These are phyloP conservation scores for Peromyscus maniculatus DNA, from an alignment of 2,113 vertebrate genomes.

Conservation along the genomic window DNA sequence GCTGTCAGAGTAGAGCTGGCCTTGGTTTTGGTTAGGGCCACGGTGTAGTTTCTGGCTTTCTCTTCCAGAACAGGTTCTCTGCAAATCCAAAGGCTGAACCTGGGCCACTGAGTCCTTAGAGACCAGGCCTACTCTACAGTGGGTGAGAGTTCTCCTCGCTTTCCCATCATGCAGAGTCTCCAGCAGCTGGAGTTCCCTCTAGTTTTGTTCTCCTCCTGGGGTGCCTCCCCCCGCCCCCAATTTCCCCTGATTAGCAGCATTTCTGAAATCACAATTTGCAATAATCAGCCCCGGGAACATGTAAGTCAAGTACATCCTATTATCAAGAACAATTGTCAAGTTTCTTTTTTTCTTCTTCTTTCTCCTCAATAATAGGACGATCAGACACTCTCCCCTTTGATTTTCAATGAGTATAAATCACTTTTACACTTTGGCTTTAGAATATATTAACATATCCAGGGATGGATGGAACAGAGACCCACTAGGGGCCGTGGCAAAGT, in stretches of 20 bases:
- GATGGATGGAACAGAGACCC: conserved; percentile 10
- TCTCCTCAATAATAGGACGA: not conserved
- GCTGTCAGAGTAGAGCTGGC: not conserved
- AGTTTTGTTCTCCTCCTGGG: not conserved
- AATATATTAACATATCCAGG: conserved; percentile 27
- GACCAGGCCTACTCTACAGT: not conserved
- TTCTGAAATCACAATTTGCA: conserved; percentile 57
- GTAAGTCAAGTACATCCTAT: conserved; percentile 6
- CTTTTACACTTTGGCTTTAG: conserved; percentile 29
- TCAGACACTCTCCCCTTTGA: conserved; percentile 66
- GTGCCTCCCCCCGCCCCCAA: not conserved
- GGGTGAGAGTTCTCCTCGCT: not conserved
- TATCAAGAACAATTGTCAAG: conserved; percentile 59
- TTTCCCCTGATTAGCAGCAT: conserved; percentile 56
- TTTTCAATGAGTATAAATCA: conserved; percentile 71
- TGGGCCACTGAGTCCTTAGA: not conserved
- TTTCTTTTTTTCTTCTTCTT: not conserved
- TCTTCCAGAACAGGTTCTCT: not conserved
- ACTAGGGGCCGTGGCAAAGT: not conserved
- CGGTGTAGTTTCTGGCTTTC: not conserved
- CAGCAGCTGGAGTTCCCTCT: not conserved
- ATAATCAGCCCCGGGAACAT: conserved; percentile 39
- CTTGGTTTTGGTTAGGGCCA: not conserved
- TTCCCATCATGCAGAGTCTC: not conserved
- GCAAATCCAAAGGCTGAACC: not conserved